Evolutionary conservation across 2,888 invertebrate genomes (phyloP).

Genomic region (Coelogynopora nodosa): DNA sequence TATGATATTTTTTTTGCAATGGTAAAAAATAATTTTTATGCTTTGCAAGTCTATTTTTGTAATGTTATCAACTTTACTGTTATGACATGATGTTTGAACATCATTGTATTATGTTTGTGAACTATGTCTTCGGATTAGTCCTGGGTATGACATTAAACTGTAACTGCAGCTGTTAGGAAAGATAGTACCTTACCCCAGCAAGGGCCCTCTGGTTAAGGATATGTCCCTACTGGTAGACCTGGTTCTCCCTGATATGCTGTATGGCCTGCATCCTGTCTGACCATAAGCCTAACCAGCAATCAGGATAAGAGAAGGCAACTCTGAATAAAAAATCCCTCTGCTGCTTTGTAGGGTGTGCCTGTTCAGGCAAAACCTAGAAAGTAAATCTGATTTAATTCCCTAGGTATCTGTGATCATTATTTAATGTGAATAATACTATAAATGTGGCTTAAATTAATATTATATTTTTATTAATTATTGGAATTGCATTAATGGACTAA

Average conservation of each 20-base stretch:
- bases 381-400: background rate
- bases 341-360: background rate
- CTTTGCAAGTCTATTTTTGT: background rate
- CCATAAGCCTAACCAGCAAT: conserved; percentile 20
- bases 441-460: background rate
- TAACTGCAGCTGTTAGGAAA: background rate
- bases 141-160: background rate
- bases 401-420: background rate
- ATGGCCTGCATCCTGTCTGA: conserved; percentile 14
- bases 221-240: conserved; percentile 23
- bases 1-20: background rate
- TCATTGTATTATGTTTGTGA: background rate
- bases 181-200: background rate
- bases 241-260: background rate
- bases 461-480: no score
- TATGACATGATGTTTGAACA: background rate
- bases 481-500: no score
- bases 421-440: background rate
- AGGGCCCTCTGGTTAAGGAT: conserved; percentile 21
- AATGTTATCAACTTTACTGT: background rate
- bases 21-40: no score
- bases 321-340: conserved; percentile 21
- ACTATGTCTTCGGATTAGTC: background rate
- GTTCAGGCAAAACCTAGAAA: conserved; percentile 3
- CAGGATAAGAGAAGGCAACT: conserved; percentile 23